phyloP scores from a whole-genome alignment of 2,113 vertebrate genomes.

The Leucopsar rothschildi region DNA sequence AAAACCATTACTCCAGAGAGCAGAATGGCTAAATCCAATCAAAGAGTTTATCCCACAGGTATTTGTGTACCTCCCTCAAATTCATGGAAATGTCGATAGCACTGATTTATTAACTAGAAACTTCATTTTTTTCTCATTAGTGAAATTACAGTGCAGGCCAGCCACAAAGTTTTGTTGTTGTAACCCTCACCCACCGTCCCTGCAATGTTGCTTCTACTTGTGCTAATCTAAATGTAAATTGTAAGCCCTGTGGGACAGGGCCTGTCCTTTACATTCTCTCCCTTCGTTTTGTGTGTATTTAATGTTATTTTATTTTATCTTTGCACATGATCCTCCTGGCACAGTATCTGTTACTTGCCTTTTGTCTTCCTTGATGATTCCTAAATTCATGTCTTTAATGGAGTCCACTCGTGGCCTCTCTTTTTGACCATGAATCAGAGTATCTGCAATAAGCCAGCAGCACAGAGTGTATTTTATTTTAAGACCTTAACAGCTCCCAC shows the following conservation, averaged over 20 bases:
- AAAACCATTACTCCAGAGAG: neutral
- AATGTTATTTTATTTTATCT: neutral
- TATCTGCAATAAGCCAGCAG: neutral
- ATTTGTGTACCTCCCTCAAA: neutral
- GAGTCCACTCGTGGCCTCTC: neutral
- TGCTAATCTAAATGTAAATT: constrained; percentile 31
- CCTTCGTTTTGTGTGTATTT: neutral
- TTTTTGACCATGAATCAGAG: neutral
- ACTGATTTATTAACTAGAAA: neutral
- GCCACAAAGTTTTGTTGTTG: neutral
- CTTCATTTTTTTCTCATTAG: constrained; percentile 9
- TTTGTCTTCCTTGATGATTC: neutral
- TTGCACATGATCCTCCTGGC: rapidly evolving
- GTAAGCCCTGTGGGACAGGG: neutral
- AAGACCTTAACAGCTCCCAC: neutral
- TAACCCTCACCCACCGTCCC: neutral
- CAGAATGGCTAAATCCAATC: neutral
- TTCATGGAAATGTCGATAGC: neutral
- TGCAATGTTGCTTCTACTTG: neutral
- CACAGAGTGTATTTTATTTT: neutral
- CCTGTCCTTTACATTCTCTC: neutral
- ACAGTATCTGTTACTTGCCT: neutral
- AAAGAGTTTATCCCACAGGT: neutral
- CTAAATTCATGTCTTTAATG: neutral
- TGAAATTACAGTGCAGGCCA: neutral